These are phyloP conservation scores for Meiosimyza platycephala DNA, from an alignment of 2,888 invertebrate species.

Conservation along the genomic window DNA sequence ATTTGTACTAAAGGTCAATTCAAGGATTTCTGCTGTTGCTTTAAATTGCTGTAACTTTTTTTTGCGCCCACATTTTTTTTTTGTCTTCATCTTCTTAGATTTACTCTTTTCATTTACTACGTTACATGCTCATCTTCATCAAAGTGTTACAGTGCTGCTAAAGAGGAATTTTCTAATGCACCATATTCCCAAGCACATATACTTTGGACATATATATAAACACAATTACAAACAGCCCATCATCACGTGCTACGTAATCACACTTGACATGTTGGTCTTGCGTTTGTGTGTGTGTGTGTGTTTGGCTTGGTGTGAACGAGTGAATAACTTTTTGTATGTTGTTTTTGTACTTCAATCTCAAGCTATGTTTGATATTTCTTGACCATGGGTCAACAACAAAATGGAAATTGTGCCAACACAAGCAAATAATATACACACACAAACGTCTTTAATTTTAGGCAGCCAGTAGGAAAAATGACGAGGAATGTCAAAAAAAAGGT, in stretches of 20 bases:
- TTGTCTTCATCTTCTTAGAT: background rate
- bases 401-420: conserved; percentile 16
- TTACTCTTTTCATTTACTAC: background rate
- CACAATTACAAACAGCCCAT: conserved; percentile 23
- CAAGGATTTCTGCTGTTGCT: background rate
- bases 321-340: background rate
- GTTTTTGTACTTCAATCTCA: background rate
- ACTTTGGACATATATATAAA: background rate
- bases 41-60: background rate
- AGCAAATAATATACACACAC: conserved; percentile 14
- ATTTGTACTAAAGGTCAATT: conserved; percentile 1
- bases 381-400: conserved; percentile 17
- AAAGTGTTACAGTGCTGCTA: background rate
- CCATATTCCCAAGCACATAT: no score
- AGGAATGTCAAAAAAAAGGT: no score
- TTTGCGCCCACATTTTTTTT: no score
- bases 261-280: conserved; percentile 18
- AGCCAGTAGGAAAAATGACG: no score
- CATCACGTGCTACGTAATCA: conserved; percentile 24
- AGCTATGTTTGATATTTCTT: conserved; percentile 7
- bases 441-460: no score
- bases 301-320: background rate
- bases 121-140: background rate
- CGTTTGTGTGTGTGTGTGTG: background rate
- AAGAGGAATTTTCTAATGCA: background rate